These are phyloP conservation scores for Mylabris sibirica DNA, from an alignment of 2,888 invertebrate genomes.

Conservation along the genomic window DNA sequence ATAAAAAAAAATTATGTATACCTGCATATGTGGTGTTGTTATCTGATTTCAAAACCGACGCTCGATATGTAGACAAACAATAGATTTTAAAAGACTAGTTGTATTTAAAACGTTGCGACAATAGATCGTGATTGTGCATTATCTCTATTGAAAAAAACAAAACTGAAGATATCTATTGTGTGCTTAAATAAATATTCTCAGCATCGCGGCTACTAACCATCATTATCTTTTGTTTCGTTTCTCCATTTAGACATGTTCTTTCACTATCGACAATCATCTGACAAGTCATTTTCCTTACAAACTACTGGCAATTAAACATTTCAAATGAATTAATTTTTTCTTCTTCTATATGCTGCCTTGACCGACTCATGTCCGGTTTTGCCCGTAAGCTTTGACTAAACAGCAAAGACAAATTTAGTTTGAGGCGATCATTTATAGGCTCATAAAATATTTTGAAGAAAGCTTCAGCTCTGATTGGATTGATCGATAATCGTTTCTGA, in stretches of 20 bases:
- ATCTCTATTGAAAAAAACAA: conserved; percentile 55
- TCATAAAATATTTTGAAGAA: not conserved
- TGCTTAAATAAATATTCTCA: conserved; percentile 56
- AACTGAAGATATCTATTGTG: conserved; percentile 56
- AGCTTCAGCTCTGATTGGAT: not conserved
- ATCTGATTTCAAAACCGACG: conserved; percentile 1
- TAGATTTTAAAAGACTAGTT: conserved; percentile 36
- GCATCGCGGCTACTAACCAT: conserved; percentile 48
- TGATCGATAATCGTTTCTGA: not conserved
- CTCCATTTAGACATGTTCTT: conserved; percentile 16
- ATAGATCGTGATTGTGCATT: conserved; percentile 57
- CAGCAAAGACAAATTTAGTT: not conserved
- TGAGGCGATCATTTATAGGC: not conserved
- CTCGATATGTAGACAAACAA: conserved; percentile 25
- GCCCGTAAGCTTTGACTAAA: not conserved
- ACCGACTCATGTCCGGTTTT: not conserved
- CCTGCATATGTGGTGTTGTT: conserved; percentile 9
- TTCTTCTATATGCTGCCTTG: not conserved
- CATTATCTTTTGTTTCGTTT: conserved; percentile 41
- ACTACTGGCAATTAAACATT: conserved; percentile 3
- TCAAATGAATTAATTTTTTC: not conserved
- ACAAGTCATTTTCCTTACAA: conserved; percentile 6
- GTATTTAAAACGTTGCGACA: conserved; percentile 52
- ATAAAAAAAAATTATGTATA: not conserved
- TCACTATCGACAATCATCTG: not conserved